Percentiles rank a stretch among this genome's conserved stretches.
Evolutionary conservation across 1,140 invertebrate species (phyloP).

Genomic region (Drosophila neocordata): DNA sequence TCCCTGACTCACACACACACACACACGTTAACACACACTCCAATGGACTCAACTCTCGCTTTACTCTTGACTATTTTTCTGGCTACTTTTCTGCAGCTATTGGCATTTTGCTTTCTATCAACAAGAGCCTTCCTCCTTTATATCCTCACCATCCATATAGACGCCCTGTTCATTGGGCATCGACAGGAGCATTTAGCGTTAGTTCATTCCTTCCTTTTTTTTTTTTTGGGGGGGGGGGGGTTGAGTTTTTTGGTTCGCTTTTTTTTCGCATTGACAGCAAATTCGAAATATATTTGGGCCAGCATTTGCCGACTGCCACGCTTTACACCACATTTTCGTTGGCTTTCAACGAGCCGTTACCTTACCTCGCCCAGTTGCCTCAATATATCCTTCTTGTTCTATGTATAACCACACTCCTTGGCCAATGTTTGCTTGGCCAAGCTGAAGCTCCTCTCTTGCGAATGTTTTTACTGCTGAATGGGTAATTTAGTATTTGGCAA

Average conservation of each 20-base stretch:
- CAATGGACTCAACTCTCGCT: neutral
- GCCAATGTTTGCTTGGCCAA: constrained; percentile 15
- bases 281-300: constrained; percentile 76
- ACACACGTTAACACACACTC: neutral
- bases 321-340: constrained; percentile 64
- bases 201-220: constrained; percentile 12
- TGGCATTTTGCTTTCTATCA: constrained; percentile 52
- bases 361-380: too few species aligned
- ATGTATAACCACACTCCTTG: neutral
- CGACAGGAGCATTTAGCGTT: constrained; percentile 34
- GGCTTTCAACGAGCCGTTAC: constrained; percentile 50
- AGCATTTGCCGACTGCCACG: constrained; percentile 53
- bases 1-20: constrained; percentile 35
- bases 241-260: constrained; percentile 32
- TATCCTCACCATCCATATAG: neutral
- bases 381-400: too few species aligned
- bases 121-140: constrained; percentile 25
- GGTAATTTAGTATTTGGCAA: constrained; percentile 81
- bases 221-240: too few species aligned
- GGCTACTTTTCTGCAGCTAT: constrained; percentile 50
- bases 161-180: constrained; percentile 44
- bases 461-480: constrained; percentile 80
- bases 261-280: constrained; percentile 79
- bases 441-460: constrained; percentile 40
- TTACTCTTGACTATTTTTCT: constrained; percentile 36